Evolutionary conservation across 2,797 vertebrate species (phyloP), one percentile per base, ranked within the genome.

Genomic region (Pseudomugil tenellus): DNA sequence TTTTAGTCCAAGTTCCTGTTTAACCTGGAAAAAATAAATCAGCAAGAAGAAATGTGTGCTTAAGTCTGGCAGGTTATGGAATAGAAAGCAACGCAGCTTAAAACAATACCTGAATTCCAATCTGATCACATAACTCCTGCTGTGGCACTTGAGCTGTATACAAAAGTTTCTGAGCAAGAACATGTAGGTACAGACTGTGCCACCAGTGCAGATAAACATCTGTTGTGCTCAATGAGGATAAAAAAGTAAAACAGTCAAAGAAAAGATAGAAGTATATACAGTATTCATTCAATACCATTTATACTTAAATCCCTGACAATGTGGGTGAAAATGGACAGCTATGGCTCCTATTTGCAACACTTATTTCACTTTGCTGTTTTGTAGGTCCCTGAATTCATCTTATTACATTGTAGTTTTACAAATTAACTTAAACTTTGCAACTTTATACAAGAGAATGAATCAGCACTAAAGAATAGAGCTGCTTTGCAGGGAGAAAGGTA

Each of bases 91-190:
- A 68, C 78, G 76, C 81, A 84, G 79, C 83, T 84, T 83, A 90
- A 91, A 87, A 92, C 90, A 92, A 92, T 87, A 80, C 79, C 83
- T 85, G 84, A 87, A 94, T 93, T 93, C 90, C 91, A 89, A 53
- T 75, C 53, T 76, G 74, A 79, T 92, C 93, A 94, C 91, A 86
- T 93, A 92, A 91, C 86, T 53, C 59, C 43, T 74, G 77, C 87
- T 87, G 84, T 74, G 72, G 74, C 58, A 68, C 77, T 90, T 80
- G 69, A 84, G 80, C 80, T 80, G 84, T 49, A 85, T 76, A 85
- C 80, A 83, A 71, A 79, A 66, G 85, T 78, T 78, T 86, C 80
- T 82, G 69, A 69, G 74, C 62, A 79, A 83, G 73, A 92, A 87
- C 79, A 79, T 74, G 66, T 83, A 89, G 82, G 84, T 83, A 81